phyloP scores from a whole-genome alignment of 2,113 vertebrate genomes.

The Trematocara marginatum region DNA sequence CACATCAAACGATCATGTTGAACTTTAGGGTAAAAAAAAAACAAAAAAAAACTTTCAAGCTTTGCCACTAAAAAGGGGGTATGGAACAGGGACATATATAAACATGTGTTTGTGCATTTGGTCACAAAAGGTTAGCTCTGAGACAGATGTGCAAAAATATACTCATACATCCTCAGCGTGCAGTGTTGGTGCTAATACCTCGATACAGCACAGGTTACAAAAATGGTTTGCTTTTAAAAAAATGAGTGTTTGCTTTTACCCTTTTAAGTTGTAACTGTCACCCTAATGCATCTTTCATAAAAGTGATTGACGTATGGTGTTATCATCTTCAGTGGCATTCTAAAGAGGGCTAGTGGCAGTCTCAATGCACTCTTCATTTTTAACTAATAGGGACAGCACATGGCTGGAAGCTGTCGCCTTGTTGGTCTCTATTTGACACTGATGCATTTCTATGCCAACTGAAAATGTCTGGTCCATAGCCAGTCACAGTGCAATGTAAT shows the following conservation, averaged over 20 bases:
- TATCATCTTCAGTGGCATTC: conserved; percentile 61
- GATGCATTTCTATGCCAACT: conserved; percentile 46
- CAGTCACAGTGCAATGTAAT: background rate
- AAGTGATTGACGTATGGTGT: conserved; percentile 63
- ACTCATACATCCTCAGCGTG: background rate
- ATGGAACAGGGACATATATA: conserved; percentile 2
- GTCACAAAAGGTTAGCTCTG: conserved; percentile 29
- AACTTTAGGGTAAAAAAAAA: conserved; percentile 34
- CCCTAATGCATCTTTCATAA: conserved; percentile 40
- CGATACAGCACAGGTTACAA: background rate
- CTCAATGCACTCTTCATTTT: conserved; percentile 60
- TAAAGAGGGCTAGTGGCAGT: conserved; percentile 63
- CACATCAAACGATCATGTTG: conserved; percentile 66
- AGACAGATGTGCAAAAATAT: conserved; percentile 19
- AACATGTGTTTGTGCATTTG: conserved; percentile 29
- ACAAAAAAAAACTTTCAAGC: conserved; percentile 13
- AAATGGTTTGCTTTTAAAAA: conserved; percentile 16
- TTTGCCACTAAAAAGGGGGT: conserved; percentile 7
- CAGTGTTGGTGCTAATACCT: background rate
- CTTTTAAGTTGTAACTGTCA: conserved; percentile 47
- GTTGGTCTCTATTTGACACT: conserved; percentile 57
- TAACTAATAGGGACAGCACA: conserved; percentile 68
- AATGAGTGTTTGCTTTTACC: conserved; percentile 21
- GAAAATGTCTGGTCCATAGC: conserved; percentile 32
- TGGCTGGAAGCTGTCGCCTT: conserved; percentile 64